Evolutionary conservation across 2,888 invertebrate species (phyloP).

Genomic region (Caenorhabditis macrosperma): DNA sequence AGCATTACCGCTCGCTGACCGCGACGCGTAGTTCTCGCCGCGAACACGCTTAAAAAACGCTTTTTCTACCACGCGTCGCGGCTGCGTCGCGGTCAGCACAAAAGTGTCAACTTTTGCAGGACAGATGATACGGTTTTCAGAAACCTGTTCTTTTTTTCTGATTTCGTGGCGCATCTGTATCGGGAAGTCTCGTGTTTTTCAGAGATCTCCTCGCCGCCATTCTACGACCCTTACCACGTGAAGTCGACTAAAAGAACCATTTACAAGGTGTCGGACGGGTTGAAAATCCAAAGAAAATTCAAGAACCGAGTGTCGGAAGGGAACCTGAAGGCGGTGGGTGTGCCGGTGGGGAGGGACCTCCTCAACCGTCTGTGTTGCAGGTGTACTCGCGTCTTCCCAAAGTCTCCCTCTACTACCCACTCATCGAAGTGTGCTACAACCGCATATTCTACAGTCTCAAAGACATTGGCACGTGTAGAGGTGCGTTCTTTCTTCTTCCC

Average conservation of each 20-base stretch:
- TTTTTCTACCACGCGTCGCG: too few relatives aligned
- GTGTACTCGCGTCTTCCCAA: slow-evolving; percentile 66
- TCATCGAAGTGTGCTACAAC: slow-evolving; percentile 76
- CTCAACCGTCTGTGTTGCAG: slow-evolving; percentile 7
- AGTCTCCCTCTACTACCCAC: slow-evolving; percentile 73
- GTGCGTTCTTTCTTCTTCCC: neutral
- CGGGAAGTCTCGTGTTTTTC: too few relatives aligned
- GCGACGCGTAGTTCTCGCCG: too few relatives aligned
- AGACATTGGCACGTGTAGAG: slow-evolving; percentile 63
- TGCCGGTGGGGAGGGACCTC: too few relatives aligned
- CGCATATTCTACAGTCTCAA: slow-evolving; percentile 74
- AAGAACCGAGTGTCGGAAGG: slow-evolving; percentile 35
- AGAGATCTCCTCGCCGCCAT: slow-evolving; percentile 38
- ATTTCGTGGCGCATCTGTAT: too few relatives aligned
- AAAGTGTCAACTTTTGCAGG: too few relatives aligned
- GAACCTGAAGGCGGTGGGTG: slow-evolving; percentile 1
- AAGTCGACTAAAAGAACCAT: slow-evolving; percentile 37
- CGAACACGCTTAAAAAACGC: too few relatives aligned
- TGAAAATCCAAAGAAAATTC: slow-evolving; percentile 54
- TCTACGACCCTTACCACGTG: slow-evolving; percentile 38
- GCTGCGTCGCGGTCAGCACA: too few relatives aligned
- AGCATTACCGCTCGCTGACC: too few relatives aligned
- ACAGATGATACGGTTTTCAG: too few relatives aligned
- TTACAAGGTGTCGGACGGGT: slow-evolving; percentile 46
- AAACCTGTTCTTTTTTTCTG: too few relatives aligned